Evolutionary conservation across 2,797 vertebrate species (phyloP).

Genomic region (Silurus lanzhouensis): DNA sequence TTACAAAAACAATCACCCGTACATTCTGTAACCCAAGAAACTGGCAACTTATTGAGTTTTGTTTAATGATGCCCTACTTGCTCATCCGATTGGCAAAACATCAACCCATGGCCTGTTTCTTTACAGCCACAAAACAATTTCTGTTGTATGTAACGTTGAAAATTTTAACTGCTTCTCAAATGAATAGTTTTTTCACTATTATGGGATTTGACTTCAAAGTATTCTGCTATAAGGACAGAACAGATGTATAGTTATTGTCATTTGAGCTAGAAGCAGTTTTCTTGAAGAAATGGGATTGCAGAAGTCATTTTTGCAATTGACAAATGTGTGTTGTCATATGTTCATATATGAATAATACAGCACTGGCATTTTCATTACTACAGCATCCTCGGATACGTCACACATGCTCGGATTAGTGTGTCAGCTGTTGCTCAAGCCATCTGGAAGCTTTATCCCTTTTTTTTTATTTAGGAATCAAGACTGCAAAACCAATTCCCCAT

Average conservation of each 20-base stretch:
- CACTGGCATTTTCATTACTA: constrained; percentile 26
- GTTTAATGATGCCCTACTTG: not conserved
- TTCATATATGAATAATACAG: constrained; percentile 25
- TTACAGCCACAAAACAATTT: not conserved
- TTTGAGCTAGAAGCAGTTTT: not conserved
- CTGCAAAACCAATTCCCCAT: not conserved
- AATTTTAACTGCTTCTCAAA: not conserved
- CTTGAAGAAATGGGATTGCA: not conserved
- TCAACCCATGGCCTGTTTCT: not conserved
- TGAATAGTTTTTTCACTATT: not conserved
- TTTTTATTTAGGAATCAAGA: not conserved
- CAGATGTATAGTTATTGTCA: not conserved
- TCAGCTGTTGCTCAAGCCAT: constrained; percentile 29
- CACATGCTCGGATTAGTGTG: constrained; percentile 28
- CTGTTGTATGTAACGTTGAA: not conserved
- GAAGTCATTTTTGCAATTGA: not conserved
- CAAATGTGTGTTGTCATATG: constrained; percentile 12
- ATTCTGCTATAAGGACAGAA: not conserved
- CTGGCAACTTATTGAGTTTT: not conserved
- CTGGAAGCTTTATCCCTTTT: constrained; percentile 4
- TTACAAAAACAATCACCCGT: not conserved
- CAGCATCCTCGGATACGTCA: constrained; percentile 18
- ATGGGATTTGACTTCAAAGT: not conserved
- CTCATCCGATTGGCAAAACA: not conserved
- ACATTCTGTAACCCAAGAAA: not conserved